These are phyloP conservation scores for Pyrgus malvae DNA, from an alignment of 2,888 invertebrate genomes.

Conservation along the genomic window DNA sequence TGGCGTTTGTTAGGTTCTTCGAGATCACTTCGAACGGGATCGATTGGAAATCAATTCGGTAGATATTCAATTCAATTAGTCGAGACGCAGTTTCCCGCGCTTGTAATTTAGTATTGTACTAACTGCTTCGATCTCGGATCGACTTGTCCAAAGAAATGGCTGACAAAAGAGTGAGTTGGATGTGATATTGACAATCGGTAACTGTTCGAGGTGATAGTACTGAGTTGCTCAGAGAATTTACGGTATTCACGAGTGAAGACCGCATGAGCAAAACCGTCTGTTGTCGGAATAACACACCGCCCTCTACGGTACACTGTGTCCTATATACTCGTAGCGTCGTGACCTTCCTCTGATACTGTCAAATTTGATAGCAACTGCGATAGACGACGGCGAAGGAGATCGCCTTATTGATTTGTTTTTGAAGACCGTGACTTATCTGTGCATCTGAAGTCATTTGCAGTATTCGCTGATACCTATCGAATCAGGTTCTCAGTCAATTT, in stretches of 20 bases:
- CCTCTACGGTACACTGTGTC: background rate
- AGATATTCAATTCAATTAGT: slow-evolving; percentile 64
- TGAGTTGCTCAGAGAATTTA: slow-evolving; percentile 49
- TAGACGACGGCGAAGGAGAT: background rate
- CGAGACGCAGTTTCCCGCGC: slow-evolving; percentile 66
- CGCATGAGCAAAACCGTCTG: slow-evolving; percentile 1
- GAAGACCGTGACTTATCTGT: slow-evolving; percentile 4
- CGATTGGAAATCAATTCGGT: slow-evolving; percentile 68
- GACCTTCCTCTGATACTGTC: slow-evolving; percentile 55
- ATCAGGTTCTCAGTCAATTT: slow-evolving; percentile 27
- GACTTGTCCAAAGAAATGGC: slow-evolving; percentile 68
- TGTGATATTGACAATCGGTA: slow-evolving; percentile 69
- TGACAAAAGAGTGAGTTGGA: slow-evolving; percentile 66
- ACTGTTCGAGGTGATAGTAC: slow-evolving; percentile 61
- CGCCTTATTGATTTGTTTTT: slow-evolving; percentile 27
- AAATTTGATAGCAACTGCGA: slow-evolving; percentile 48
- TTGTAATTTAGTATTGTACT: slow-evolving; percentile 68
- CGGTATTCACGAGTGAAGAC: slow-evolving; percentile 44
- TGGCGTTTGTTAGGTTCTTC: slow-evolving; percentile 52
- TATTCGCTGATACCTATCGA: slow-evolving; percentile 11
- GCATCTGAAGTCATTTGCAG: no score
- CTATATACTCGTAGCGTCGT: no score
- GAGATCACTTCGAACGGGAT: slow-evolving; percentile 66
- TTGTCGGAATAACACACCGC: background rate
- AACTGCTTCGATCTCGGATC: slow-evolving; percentile 63